Evolutionary conservation across 2,113 vertebrate genomes (phyloP).

Genomic region (Poecile atricapillus): DNA sequence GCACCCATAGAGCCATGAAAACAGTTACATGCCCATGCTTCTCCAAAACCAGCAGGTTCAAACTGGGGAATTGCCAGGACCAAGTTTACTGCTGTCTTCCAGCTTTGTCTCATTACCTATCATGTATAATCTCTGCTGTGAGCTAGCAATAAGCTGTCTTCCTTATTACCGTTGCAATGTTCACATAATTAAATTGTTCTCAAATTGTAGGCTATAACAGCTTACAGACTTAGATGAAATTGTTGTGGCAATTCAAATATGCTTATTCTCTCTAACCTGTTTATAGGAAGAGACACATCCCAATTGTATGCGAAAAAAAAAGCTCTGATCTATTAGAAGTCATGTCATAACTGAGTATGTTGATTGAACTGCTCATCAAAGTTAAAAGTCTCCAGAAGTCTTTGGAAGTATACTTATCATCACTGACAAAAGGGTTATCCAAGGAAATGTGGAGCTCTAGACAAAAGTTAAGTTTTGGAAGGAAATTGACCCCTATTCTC

Average conservation of each 20-base stretch:
- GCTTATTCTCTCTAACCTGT: not conserved
- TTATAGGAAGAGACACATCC: constrained; percentile 6
- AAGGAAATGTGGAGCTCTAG: not conserved
- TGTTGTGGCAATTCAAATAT: constrained; percentile 41
- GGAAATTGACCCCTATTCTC: not conserved
- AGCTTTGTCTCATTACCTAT: constrained; percentile 22
- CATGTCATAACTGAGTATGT: not conserved
- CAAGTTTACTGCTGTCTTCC: not conserved
- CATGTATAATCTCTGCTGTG: constrained; percentile 2
- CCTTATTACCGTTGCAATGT: constrained; percentile 30
- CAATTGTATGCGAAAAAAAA: not conserved
- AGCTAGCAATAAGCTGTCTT: not conserved
- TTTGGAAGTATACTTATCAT: not conserved
- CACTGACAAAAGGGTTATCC: not conserved
- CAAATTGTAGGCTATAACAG: constrained; percentile 24
- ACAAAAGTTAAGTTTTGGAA: not conserved
- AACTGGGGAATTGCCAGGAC: not conserved
- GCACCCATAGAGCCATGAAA: not conserved
- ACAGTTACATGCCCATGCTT: not conserved
- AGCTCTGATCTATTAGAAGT: not conserved
- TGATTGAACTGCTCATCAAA: constrained; percentile 7
- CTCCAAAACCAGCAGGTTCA: not conserved
- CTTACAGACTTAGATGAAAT: constrained; percentile 19
- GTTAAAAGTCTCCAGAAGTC: not conserved
- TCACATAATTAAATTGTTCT: constrained; percentile 51